Base-by-base conservation (phyloP, 1,140 invertebrate species). In the Drosophila fuyamai region DNA sequence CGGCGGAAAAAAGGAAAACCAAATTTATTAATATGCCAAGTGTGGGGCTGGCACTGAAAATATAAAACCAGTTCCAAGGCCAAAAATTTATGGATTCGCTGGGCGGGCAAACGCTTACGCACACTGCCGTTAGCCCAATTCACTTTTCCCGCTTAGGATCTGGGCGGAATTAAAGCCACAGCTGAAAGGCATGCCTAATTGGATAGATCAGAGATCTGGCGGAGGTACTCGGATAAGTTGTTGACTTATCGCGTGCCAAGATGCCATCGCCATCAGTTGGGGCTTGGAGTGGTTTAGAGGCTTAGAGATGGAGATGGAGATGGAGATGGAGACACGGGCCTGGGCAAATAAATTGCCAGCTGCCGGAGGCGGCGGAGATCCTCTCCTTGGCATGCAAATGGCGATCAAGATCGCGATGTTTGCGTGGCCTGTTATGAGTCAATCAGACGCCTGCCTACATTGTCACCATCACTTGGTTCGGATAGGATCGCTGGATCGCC, bases 401-500 rank as follows among this genome's bases (percentile, higher is more conserved):
- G 57, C 65, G 63, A 78, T 71, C 75, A 57, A 89, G 84, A 89
- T 89, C 86, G 83, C 57, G 71, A 89, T 86, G 79, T 80, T 79
- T 68, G 83, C 79, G 83, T 76, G 71, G 83, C 79, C 82, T 86
- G 84, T 83, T 86, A 86, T 86, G 84, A 86, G 83, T 86, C 83
- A 89, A 86, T 86, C 83, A 86, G 83, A 88, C 61, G 79, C 82
- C 71, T 79, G 76, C 70, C 70, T 82, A 85, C 82, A 86, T 88
- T 86, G 83, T 86, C 83, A 86, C 79, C 79, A 78, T 83, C 84
- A 86, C 80, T 86, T 68, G 47, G 80, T 14, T 29, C 38, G 65
- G 65, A 66, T 68, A 53, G 47, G 38, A 68, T 68, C 60, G 38
- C 18, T 66, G 12, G 46, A 38, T 41, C n/a, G n/a, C 12, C 47